phyloP scores from a whole-genome alignment of 1,140 invertebrate genomes.

The Drosophila bocqueti region DNA sequence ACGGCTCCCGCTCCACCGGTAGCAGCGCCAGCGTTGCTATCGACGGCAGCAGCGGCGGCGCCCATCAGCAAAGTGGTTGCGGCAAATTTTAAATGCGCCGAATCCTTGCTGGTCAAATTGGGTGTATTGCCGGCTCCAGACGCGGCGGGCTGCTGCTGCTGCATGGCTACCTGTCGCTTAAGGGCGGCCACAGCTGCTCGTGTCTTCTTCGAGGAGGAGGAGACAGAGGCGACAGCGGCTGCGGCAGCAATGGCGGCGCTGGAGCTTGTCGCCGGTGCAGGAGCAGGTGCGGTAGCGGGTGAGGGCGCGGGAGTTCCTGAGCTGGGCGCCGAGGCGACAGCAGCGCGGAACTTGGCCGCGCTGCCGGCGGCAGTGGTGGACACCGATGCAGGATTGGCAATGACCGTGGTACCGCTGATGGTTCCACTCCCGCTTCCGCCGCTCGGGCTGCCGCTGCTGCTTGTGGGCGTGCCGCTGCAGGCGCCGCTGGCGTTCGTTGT shows the following conservation, averaged over 20 bases:
- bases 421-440: constrained; percentile 26
- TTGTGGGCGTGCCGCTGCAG: constrained; percentile 23
- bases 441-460: constrained; percentile 22
- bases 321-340: constrained; percentile 66
- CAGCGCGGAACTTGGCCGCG: constrained; percentile 69
- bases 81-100: constrained; percentile 73
- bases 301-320: constrained; percentile 24
- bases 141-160: constrained; percentile 47
- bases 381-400: constrained; percentile 52
- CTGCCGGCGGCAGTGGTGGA: constrained; percentile 52
- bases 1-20: constrained; percentile 15
- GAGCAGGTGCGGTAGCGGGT: constrained; percentile 19
- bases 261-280: constrained; percentile 24
- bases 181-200: constrained; percentile 63
- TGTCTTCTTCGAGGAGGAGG: constrained; percentile 60
- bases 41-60: constrained; percentile 70
- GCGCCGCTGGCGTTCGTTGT: constrained; percentile 48
- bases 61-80: constrained; percentile 71
- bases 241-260: constrained; percentile 22
- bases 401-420: constrained; percentile 29
- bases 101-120: constrained; percentile 56
- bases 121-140: constrained; percentile 28
- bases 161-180: constrained; percentile 70
- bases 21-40: constrained; percentile 70
- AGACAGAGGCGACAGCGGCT: constrained; percentile 7